Conservation (phyloP, 2,797 vertebrate species). For the Poecilia gillii region DNA sequence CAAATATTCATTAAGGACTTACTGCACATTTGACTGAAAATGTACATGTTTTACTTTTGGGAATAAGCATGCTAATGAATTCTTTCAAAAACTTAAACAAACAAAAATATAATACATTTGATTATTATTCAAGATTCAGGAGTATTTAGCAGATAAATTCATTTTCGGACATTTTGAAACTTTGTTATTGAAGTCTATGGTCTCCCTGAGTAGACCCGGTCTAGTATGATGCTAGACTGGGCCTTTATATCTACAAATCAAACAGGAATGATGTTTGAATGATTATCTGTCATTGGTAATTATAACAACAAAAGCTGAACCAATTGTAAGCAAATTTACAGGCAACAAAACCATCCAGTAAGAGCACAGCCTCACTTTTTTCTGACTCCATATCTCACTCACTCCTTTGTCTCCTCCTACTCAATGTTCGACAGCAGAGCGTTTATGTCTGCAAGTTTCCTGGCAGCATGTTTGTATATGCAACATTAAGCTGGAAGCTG, state of each 20-base stretch:
- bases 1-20: not conserved
- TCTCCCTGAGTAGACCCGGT: not conserved
- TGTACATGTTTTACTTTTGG: not conserved
- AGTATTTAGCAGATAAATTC: not conserved
- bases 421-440: not conserved
- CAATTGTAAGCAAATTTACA: not conserved
- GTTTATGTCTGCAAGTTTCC: not conserved
- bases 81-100: not conserved
- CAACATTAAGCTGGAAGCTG: not conserved
- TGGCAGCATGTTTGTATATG: not conserved
- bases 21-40: not conserved
- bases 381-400: not conserved
- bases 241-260: not conserved
- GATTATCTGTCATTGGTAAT: not conserved
- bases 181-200: not conserved
- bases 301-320: not conserved
- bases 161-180: not conserved
- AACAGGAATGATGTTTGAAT: not conserved
- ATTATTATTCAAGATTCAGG: not conserved
- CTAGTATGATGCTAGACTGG: not conserved
- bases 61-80: not conserved
- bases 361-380: not conserved
- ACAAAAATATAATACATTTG: not conserved
- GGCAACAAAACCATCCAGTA: not conserved
- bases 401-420: not conserved